Evolutionary conservation across 2,113 vertebrate species (phyloP).

Genomic region (Rhinopomastus cyanomelas): DNA sequence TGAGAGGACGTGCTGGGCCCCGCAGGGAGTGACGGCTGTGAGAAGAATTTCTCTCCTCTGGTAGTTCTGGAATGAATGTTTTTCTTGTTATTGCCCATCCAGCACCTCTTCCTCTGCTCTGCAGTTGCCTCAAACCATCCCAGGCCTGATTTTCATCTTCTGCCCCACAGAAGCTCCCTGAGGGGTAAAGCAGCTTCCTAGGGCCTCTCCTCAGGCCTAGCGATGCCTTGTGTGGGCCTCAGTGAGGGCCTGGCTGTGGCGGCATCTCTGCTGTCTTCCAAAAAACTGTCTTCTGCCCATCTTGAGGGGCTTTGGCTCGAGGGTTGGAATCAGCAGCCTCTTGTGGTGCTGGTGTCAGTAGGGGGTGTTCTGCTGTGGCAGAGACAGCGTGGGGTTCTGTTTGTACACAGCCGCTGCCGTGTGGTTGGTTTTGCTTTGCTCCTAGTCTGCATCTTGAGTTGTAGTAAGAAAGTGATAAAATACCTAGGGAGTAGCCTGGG

Average conservation of each 20-base stretch:
- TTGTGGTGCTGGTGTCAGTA: fast-evolving
- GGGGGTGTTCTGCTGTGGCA: not conserved
- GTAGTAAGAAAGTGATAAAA: not conserved
- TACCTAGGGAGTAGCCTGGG: no score
- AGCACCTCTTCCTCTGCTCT: not conserved
- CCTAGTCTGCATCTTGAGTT: fast-evolving
- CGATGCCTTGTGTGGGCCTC: fast-evolving
- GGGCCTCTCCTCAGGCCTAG: not conserved
- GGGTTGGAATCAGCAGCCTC: not conserved
- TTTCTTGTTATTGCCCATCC: not conserved
- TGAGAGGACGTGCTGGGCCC: fast-evolving
- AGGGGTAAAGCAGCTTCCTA: not conserved
- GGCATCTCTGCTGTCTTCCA: not conserved
- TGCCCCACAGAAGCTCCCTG: fast-evolving
- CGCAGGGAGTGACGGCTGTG: fast-evolving
- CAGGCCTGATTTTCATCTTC: not conserved
- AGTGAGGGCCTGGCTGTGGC: fast-evolving
- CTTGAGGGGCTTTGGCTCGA: not conserved
- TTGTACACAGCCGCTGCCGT: not conserved
- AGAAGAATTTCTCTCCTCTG: not conserved
- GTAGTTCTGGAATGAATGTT: no score
- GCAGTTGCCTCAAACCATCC: no score
- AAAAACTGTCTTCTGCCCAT: not conserved
- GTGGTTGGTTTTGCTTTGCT: not conserved
- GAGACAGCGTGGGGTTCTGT: not conserved